Base-by-base conservation (phyloP, 2,797 vertebrate genomes). In the Prunella strophiata region DNA sequence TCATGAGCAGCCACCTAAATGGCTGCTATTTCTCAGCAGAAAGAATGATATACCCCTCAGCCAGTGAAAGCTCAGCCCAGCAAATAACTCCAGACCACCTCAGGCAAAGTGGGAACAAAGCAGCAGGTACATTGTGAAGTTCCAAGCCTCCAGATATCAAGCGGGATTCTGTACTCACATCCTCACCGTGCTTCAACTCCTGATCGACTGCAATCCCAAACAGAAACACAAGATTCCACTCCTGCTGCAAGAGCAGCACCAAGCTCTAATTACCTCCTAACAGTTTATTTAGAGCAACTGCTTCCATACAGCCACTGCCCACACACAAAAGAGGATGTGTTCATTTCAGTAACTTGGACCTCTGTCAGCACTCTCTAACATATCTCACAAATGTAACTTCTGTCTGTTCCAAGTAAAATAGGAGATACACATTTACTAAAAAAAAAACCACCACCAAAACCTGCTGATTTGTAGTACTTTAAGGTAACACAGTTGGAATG, bases 21-120 rank as follows among this genome's bases (percentile, higher is more conserved):
- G 36, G 74, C 51, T 91, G 51, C 43, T 52, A 26, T 74, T 86
- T 89, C 68, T 91, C 76, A 71, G 71, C 54, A 89, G 80, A 93
- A 75, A 67, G 51, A 61, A 88, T 59, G 36, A 34, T 61, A 81
- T 26, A 32, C 13, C 18, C 23, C 27, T 54, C 74, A 14, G 61
- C 42, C 3, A 1, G 38, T 36, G 27, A 93, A 96, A 88, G 25
- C 42, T 91, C 74, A 83, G 77, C 62, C 63, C n/a, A 76, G 78
- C 73, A 96, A 94, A 85, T 57, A 93, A 87, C 42, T 85, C 63
- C 48, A 57, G 79, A 58, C 72, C 43, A 87, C 72, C 74, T 63
- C 83, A 83, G 75, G 91, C 70, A 85, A 91, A 78, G 75, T 15
- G 61, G 55, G 67, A 87, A 88, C 36, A 95, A 95, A 95, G 70